A percentile compares a stretch with the other conserved stretches of the same genome.
Conservation (phyloP, 1,140 invertebrate genomes). For the Leguminivora glycinivorella region DNA sequence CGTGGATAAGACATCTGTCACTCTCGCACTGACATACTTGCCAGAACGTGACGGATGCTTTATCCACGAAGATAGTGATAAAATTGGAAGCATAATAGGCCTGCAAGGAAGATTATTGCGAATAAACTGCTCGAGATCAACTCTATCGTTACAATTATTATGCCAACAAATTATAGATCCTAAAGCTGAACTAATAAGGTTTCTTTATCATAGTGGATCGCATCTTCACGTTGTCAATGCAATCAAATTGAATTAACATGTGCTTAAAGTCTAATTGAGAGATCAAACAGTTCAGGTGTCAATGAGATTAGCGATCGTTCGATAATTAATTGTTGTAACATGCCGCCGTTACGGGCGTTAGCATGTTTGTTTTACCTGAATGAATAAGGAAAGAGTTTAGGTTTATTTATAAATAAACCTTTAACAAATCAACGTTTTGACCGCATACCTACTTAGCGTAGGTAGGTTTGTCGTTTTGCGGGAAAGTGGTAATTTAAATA, state of each 20-base stretch:
- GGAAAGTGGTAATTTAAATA: no score
- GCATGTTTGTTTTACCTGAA: no score
- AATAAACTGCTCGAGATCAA: slow-evolving; percentile 5
- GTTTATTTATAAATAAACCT: no score
- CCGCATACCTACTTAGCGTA: no score
- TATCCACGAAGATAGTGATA: no score
- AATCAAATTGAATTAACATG: slow-evolving; percentile 21
- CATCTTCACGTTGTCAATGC: slow-evolving; percentile 5
- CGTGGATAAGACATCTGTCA: no score
- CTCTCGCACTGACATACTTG: no score
- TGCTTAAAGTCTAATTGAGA: slow-evolving; percentile 30
- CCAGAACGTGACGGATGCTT: no score
- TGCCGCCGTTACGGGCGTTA: slow-evolving; percentile 6
- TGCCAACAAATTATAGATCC: background rate
- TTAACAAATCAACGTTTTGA: no score
- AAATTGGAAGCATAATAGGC: no score
- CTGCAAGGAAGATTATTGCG: background rate
- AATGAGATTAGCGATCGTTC: slow-evolving; percentile 49
- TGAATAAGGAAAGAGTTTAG: no score
- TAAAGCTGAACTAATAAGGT: background rate
- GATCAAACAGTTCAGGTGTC: slow-evolving; percentile 37
- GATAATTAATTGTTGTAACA: slow-evolving; percentile 40
- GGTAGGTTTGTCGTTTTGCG: no score
- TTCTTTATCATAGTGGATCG: slow-evolving; percentile 33
- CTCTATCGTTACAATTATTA: background rate